Base-by-base conservation (phyloP, 2,888 invertebrate genomes). In the Amiota communis region DNA sequence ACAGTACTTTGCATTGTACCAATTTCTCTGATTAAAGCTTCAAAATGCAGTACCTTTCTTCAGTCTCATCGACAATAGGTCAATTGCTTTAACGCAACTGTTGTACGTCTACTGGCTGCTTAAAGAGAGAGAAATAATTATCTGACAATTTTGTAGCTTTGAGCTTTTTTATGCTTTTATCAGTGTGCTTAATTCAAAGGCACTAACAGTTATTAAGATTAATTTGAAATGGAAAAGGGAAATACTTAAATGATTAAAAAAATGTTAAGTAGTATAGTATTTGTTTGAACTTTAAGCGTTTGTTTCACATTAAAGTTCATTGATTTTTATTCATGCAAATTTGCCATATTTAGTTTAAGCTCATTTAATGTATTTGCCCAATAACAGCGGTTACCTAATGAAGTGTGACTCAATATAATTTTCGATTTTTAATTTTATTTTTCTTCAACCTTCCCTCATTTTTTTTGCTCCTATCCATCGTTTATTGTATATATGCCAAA, bases 371-470 rank as follows among this genome's bases (percentile, higher is more conserved):
- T 59, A n/a, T 51, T 36, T 57, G 6, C 10, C 17, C 13, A n/a
- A 8, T 56, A 56, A 17, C 56, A n/a, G 56, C 20, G 61, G 20
- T 61, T 51, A 67, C 49, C 46, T 57, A 70, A 70, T 70, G 70
- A 70, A 47, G 70, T 70, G 70, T 70, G 70, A 70, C 70, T 70
- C 70, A 70, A 70, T 56, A 57, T 36, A 17, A 23, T 20, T 13
- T 13, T 59, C 36, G 36, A 36, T 36, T 36, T 36, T 36, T 36
- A 36, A 36, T 36, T 36, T 36, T 36, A 36, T 36, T 36, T 36
- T 36, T 36, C 36, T 36, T 36, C 36, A 36, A 36, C 36, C 36
- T 36, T 36, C 36, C 36, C 6, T 36, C 36, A 36, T 36, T 36
- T 6, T 36, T 36, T 6, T 36, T n/a, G n/a, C n/a, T n/a, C n/a